A percentile compares a stretch with the other conserved stretches of the same genome.
Evolutionary conservation across 2,888 invertebrate genomes (phyloP).

Genomic region (Thalpophila matura): DNA sequence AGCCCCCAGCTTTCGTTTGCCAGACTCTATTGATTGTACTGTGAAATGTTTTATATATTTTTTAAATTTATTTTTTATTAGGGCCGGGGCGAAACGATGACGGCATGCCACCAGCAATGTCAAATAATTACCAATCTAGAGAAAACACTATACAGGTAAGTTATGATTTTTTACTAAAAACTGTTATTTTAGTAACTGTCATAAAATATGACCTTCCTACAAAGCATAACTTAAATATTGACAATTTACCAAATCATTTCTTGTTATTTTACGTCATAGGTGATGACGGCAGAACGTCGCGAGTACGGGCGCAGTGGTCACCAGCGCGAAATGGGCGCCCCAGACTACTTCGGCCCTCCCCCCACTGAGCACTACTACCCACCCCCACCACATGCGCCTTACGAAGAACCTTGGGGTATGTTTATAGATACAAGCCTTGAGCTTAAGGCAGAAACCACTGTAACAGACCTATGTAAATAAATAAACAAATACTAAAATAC

Average conservation of each 20-base stretch:
- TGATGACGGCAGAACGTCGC: conserved; percentile 97
- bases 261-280: conserved; percentile 80
- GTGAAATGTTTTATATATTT: too few relatives aligned
- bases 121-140: conserved; percentile 92
- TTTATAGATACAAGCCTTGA: not conserved
- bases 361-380: conserved; percentile 83
- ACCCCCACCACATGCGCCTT: conserved; percentile 76
- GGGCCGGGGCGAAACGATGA: conserved; percentile 77
- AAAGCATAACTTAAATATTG: not conserved
- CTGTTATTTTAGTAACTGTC: too few relatives aligned
- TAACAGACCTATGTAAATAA: too few relatives aligned
- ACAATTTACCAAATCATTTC: not conserved
- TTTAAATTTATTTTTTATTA: conserved; percentile 42
- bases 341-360: conserved; percentile 83
- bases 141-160: conserved; percentile 96
- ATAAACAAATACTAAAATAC: too few relatives aligned
- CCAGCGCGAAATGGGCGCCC: conserved; percentile 80
- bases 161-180: not conserved
- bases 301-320: conserved; percentile 93
- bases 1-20: too few relatives aligned
- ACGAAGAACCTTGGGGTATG: conserved; percentile 72
- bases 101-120: conserved; percentile 77
- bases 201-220: too few relatives aligned
- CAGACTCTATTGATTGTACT: too few relatives aligned
- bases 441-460: too few relatives aligned